Percentiles rank a stretch among this genome's conserved stretches.
phyloP scores from a whole-genome alignment of 2,113 vertebrate species.

The Forbesichthys agassizii region DNA sequence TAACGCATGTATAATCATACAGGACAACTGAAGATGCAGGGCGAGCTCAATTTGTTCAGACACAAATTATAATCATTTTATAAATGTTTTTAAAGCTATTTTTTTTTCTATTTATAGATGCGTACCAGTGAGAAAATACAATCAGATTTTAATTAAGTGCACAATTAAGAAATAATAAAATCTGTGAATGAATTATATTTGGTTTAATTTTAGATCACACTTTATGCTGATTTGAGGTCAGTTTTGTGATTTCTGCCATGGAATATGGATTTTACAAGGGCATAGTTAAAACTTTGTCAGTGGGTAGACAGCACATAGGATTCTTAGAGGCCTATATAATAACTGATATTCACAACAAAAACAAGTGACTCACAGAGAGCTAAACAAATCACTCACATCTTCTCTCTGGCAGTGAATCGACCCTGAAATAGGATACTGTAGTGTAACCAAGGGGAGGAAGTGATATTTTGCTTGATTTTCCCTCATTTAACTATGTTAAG shows the following conservation, averaged over 20 bases:
- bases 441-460: neutral
- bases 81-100: slow-evolving; percentile 11
- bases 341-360: slow-evolving; percentile 28
- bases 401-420: slow-evolving; percentile 9
- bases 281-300: slow-evolving; percentile 30
- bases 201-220: slow-evolving; percentile 13
- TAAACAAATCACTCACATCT: slow-evolving; percentile 31
- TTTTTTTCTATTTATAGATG: neutral
- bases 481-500: neutral
- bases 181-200: slow-evolving; percentile 24
- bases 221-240: slow-evolving; percentile 21
- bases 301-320: slow-evolving; percentile 30
- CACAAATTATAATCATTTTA: slow-evolving; percentile 52
- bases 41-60: slow-evolving; percentile 73
- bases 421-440: neutral
- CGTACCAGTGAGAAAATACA: neutral
- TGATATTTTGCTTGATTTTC: neutral
- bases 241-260: slow-evolving; percentile 15
- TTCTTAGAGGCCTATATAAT: slow-evolving; percentile 14
- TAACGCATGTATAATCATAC: slow-evolving; percentile 34
- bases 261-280: slow-evolving; percentile 22
- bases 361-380: slow-evolving; percentile 10
- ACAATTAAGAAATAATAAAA: slow-evolving; percentile 7
- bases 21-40: slow-evolving; percentile 77
- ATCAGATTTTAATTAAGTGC: neutral